Conservation (phyloP, 2,113 vertebrate genomes). For the Aegithalos caudatus region DNA sequence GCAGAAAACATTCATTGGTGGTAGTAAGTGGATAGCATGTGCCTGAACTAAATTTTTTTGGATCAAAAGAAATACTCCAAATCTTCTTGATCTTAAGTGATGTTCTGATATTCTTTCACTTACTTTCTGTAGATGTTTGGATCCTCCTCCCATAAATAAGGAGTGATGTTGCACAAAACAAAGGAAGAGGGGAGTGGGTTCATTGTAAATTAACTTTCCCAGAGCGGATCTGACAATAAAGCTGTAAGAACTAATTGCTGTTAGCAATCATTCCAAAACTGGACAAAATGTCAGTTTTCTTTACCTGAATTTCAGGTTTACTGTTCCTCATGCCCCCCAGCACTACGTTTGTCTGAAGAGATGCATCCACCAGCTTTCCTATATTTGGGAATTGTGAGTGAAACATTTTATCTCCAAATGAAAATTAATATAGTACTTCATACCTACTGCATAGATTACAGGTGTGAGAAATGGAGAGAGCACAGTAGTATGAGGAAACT, state of each 20-base stretch:
- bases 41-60: neutral
- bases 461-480: neutral
- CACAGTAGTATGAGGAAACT: neutral
- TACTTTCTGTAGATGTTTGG: neutral
- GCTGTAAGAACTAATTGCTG: neutral
- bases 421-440: neutral
- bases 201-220: neutral
- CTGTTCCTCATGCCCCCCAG: neutral
- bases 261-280: neutral
- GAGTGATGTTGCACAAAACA: neutral
- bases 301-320: neutral
- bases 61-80: neutral
- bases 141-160: neutral
- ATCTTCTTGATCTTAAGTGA: neutral
- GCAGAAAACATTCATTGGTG: neutral
- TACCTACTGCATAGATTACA: neutral
- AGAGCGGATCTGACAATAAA: neutral
- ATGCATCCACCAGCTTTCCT: neutral
- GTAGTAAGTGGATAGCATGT: neutral
- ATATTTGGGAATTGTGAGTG: neutral
- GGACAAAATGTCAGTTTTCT: neutral
- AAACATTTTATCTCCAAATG: neutral
- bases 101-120: neutral
- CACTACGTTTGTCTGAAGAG: neutral
- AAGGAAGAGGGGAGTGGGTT: neutral